A percentile compares a stretch with the other conserved stretches of the same genome.
phyloP scores from a whole-genome alignment of 1,140 invertebrate genomes.

The Thaumetopoea pityocampa region DNA sequence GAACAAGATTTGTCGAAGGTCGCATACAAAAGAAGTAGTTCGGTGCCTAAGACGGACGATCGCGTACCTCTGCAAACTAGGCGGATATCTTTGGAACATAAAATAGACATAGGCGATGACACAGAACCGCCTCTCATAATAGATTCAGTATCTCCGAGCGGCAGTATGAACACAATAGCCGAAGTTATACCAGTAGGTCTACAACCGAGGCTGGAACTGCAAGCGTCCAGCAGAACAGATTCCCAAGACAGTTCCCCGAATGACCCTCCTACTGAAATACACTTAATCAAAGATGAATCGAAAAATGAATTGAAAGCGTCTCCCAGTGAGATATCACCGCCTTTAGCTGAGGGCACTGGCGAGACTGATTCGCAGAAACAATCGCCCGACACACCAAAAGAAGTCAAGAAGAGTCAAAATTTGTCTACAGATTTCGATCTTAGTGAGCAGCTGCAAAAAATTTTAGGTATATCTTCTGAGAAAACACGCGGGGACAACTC shows the following conservation, averaged over 20 bases:
- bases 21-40: constrained; percentile 64
- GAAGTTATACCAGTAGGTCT: constrained; percentile 61
- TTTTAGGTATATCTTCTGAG: constrained; percentile 68
- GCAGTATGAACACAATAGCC: constrained; percentile 64
- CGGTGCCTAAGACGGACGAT: constrained; percentile 62
- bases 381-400: constrained; percentile 60
- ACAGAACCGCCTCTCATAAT: constrained; percentile 70
- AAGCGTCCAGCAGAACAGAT: constrained; percentile 45
- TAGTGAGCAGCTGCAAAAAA: constrained; percentile 72
- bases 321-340: constrained; percentile 65
- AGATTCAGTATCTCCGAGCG: constrained; percentile 58
- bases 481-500: constrained; percentile 48
- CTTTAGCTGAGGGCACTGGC: constrained; percentile 39
- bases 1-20: constrained; percentile 68
- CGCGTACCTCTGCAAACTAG: constrained; percentile 42
- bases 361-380: constrained; percentile 63
- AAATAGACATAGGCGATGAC: constrained; percentile 71
- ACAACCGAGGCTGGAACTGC: constrained; percentile 55
- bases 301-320: constrained; percentile 58
- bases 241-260: constrained; percentile 65
- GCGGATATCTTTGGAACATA: constrained; percentile 67
- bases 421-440: constrained; percentile 71
- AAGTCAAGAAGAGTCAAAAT: constrained; percentile 72
- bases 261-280: constrained; percentile 67
- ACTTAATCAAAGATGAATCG: constrained; percentile 45